A percentile compares a stretch with the other conserved stretches of the same genome.
These are phyloP conservation scores for Poicephalus meyeri DNA, from an alignment of 2,113 vertebrate species.

Conservation along the genomic window DNA sequence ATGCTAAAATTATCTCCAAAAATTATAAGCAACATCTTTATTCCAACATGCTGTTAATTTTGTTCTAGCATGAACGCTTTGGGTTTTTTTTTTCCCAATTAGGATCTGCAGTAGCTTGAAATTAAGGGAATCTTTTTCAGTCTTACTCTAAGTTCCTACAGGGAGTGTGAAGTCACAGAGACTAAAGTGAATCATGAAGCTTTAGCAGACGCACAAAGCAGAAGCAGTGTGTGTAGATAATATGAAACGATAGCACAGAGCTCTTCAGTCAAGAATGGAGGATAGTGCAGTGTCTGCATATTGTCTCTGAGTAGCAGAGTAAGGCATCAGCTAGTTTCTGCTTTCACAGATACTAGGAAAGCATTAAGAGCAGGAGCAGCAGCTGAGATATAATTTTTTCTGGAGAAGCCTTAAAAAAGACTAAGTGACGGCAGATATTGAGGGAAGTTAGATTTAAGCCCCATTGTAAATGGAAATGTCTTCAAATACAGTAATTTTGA, in stretches of 20 bases:
- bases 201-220: background rate
- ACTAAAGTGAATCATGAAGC: background rate
- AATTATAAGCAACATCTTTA: too few relatives aligned
- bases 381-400: constrained; percentile 1
- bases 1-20: too few relatives aligned
- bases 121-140: constrained; percentile 1
- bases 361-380: constrained; percentile 20
- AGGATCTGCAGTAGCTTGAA: background rate
- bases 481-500: constrained; percentile 40
- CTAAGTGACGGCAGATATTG: constrained; percentile 39
- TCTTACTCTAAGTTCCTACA: background rate
- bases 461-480: constrained; percentile 54
- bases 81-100: background rate
- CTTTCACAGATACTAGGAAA: background rate
- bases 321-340: constrained; percentile 17
- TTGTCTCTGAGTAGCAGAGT: constrained; percentile 2
- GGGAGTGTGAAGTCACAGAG: background rate
- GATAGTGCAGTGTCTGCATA: background rate
- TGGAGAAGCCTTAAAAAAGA: constrained; percentile 28
- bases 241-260: background rate
- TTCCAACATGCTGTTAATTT: too few relatives aligned
- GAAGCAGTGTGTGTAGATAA: background rate
- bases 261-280: background rate
- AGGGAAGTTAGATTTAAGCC: constrained; percentile 60
- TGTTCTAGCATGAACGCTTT: too few relatives aligned